Percentiles rank a stretch among this genome's conserved stretches.
Conservation (phyloP, 2,797 vertebrate genomes). For the Sebastes itinus region DNA sequence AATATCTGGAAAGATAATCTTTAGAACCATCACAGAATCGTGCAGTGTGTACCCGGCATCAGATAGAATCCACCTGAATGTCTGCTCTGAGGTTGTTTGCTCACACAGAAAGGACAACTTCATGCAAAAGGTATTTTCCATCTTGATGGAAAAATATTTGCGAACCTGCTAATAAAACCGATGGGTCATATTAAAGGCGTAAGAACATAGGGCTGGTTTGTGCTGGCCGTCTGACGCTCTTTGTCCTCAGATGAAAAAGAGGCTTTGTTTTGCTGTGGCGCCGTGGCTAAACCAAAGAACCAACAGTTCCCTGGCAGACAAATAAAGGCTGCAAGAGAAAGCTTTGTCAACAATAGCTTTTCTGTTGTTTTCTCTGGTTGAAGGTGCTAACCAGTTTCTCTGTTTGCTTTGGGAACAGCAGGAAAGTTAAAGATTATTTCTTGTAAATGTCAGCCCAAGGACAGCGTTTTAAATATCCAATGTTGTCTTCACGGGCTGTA, state of each 20-base stretch:
- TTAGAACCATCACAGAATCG: too few species aligned
- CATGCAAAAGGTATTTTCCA: neutral
- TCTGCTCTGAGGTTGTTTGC: neutral
- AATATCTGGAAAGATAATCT: too few species aligned
- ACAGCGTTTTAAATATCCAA: slow-evolving; percentile 4
- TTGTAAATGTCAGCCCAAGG: slow-evolving; percentile 53
- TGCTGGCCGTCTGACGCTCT: slow-evolving; percentile 30
- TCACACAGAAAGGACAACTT: neutral
- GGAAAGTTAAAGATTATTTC: slow-evolving; percentile 59
- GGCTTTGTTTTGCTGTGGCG: slow-evolving; percentile 57
- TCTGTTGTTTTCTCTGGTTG: slow-evolving; percentile 47
- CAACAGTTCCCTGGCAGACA: slow-evolving; percentile 59
- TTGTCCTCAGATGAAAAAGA: slow-evolving; percentile 55
- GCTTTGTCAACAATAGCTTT: slow-evolving; percentile 58
- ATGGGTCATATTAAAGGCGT: slow-evolving; percentile 21
- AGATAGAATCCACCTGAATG: neutral
- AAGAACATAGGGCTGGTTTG: slow-evolving; percentile 39
- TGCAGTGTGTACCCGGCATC: neutral
- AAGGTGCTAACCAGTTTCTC: slow-evolving; percentile 26
- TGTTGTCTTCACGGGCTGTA: neutral
- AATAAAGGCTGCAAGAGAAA: slow-evolving; percentile 51
- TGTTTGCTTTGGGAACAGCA: slow-evolving; percentile 53
- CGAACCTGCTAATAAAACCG: slow-evolving; percentile 18
- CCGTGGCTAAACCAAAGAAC: slow-evolving; percentile 58
- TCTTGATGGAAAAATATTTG: neutral